Evolutionary conservation across 2,797 vertebrate genomes (phyloP).

Genomic region (Hyperoplus immaculatus): DNA sequence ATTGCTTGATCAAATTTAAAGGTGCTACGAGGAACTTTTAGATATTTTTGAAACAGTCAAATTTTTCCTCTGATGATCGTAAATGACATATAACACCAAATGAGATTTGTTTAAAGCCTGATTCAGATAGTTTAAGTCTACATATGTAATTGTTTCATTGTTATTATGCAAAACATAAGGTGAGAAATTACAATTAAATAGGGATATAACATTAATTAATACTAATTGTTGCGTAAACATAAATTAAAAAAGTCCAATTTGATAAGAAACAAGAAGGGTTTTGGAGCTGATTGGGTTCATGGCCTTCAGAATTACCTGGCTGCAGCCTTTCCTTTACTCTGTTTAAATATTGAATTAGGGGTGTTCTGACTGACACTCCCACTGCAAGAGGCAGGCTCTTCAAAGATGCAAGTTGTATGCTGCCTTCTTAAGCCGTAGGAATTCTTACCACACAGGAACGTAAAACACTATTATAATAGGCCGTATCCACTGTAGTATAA

Average conservation of each 20-base stretch:
- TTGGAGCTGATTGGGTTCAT: background rate
- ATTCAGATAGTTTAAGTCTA: background rate
- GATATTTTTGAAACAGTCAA: too few species aligned
- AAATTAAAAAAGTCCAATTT: too few species aligned
- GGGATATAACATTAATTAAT: background rate
- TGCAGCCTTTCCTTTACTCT: background rate
- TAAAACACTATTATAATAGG: background rate
- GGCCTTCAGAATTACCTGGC: background rate
- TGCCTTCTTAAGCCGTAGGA: constrained; percentile 20
- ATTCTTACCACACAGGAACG: background rate
- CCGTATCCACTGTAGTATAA: background rate
- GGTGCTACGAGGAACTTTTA: too few species aligned
- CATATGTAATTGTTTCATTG: background rate
- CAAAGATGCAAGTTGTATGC: constrained; percentile 42
- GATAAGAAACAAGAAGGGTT: background rate
- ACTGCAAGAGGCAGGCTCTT: background rate
- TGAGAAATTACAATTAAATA: background rate
- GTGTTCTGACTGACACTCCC: constrained; percentile 21
- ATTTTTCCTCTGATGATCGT: background rate
- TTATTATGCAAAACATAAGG: background rate
- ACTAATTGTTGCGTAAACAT: background rate
- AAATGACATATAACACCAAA: background rate
- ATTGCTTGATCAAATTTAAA: background rate
- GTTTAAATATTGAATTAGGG: constrained; percentile 42
- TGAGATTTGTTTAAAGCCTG: background rate